A percentile compares a stretch with the other conserved stretches of the same genome.
Conservation (phyloP, 2,113 vertebrate genomes). For the Lophius piscatorius region DNA sequence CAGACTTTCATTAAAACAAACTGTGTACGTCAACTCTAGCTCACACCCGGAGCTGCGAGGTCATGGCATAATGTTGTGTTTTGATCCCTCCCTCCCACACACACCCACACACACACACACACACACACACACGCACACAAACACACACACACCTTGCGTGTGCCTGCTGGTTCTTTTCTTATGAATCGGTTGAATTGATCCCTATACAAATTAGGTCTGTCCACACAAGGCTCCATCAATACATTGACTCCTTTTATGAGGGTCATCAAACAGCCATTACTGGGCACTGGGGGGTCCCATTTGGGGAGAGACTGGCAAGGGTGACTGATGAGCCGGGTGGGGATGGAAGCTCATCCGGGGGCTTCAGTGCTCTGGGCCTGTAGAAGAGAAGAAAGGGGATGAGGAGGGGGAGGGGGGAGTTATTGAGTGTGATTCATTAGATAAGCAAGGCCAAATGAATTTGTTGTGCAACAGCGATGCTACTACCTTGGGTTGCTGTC, state of each 20-base stretch:
- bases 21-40: slow-evolving; percentile 67
- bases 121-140: slow-evolving; percentile 36
- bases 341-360: slow-evolving; percentile 64
- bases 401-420: slow-evolving; percentile 18
- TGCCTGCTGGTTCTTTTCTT: slow-evolving; percentile 63
- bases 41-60: slow-evolving; percentile 54
- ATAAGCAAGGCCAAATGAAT: slow-evolving; percentile 58
- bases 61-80: slow-evolving; percentile 75
- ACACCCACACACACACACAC: slow-evolving; percentile 22
- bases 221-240: slow-evolving; percentile 89
- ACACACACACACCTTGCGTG: slow-evolving; percentile 1
- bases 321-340: slow-evolving; percentile 87
- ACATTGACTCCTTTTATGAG: slow-evolving; percentile 98
- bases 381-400: slow-evolving; percentile 17
- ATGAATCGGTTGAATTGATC: slow-evolving; percentile 90
- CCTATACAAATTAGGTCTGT: slow-evolving; percentile 85
- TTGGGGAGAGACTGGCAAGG: slow-evolving; percentile 84
- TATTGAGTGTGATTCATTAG: slow-evolving; percentile 72
- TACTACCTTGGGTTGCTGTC: neutral
- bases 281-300: slow-evolving; percentile 84
- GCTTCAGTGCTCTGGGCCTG: slow-evolving; percentile 46
- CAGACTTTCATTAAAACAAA: slow-evolving; percentile 78
- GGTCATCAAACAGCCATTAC: slow-evolving; percentile 95
- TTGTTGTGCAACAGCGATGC: slow-evolving; percentile 31
- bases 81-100: slow-evolving; percentile 49